Percentiles rank a stretch among this genome's conserved stretches.
phyloP scores from a whole-genome alignment of 1,140 invertebrate genomes.

The Lineus longissimus region DNA sequence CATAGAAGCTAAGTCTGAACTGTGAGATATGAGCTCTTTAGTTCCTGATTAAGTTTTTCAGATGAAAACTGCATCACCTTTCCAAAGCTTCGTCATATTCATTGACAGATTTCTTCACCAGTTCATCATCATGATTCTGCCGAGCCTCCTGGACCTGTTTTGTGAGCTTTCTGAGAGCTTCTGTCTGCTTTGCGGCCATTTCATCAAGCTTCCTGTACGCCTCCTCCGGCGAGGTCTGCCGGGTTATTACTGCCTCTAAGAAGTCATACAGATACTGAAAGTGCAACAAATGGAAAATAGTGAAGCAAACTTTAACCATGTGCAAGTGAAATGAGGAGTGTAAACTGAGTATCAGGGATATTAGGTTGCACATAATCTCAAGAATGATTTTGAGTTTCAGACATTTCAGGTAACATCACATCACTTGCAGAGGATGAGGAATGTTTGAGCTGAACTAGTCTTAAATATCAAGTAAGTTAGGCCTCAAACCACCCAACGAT shows the following conservation, averaged over 20 bases:
- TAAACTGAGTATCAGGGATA: too few relatives aligned
- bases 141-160: constrained; percentile 81
- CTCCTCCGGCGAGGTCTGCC: constrained; percentile 95
- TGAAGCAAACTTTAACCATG: background rate
- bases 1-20: too few relatives aligned
- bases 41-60: background rate
- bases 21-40: too few relatives aligned
- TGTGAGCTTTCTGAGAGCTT: constrained; percentile 83
- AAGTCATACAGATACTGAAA: constrained; percentile 68
- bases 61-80: constrained; percentile 58
- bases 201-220: constrained; percentile 97
- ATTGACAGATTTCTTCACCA: constrained; percentile 81
- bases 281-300: constrained; percentile 11
- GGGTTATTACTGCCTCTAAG: constrained; percentile 89
- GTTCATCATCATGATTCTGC: constrained; percentile 79
- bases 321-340: too few relatives aligned
- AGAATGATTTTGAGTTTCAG: too few relatives aligned
- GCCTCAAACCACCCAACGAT: too few relatives aligned
- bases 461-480: too few relatives aligned
- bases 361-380: too few relatives aligned
- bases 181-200: constrained; percentile 85
- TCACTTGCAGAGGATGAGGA: too few relatives aligned
- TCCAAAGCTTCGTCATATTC: constrained; percentile 92
- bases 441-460: too few relatives aligned
- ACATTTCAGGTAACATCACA: too few relatives aligned